These are phyloP conservation scores for Pocillopora verrucosa DNA, from an alignment of 64 coral and sea anemone genomes.

Conservation along the genomic window DNA sequence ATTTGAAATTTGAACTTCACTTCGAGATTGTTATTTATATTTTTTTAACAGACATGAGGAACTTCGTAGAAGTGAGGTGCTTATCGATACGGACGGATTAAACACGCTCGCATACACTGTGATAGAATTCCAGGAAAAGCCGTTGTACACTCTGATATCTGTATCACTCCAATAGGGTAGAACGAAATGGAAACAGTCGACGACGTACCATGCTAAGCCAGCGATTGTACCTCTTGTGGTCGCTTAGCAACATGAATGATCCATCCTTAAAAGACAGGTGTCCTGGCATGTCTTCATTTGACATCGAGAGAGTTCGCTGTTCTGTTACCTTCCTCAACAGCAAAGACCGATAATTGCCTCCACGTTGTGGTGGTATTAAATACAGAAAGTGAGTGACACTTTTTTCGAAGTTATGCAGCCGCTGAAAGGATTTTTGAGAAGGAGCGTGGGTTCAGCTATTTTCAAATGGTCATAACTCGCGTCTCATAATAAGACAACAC, in stretches of 20 bases:
- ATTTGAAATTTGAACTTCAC: neutral
- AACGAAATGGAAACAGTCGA: neutral
- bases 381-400: too few relatives aligned
- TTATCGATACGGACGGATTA: slow-evolving; percentile 49
- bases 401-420: too few relatives aligned
- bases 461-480: too few relatives aligned
- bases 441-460: too few relatives aligned
- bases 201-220: neutral
- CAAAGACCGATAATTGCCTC: too few relatives aligned
- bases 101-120: slow-evolving; percentile 41
- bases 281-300: too few relatives aligned
- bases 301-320: too few relatives aligned
- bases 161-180: slow-evolving; percentile 19
- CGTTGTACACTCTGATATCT: slow-evolving; percentile 55
- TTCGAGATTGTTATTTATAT: neutral
- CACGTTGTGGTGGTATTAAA: too few relatives aligned
- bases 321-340: too few relatives aligned
- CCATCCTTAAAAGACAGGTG: too few relatives aligned
- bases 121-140: slow-evolving; percentile 15
- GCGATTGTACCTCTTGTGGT: neutral
- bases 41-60: slow-evolving; percentile 22
- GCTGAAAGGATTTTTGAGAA: too few relatives aligned
- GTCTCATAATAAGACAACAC: too few relatives aligned
- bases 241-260: neutral
- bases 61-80: slow-evolving; percentile 14